phyloP scores from a whole-genome alignment of 1,140 invertebrate species.

The Phenacoccus solenopsis region DNA sequence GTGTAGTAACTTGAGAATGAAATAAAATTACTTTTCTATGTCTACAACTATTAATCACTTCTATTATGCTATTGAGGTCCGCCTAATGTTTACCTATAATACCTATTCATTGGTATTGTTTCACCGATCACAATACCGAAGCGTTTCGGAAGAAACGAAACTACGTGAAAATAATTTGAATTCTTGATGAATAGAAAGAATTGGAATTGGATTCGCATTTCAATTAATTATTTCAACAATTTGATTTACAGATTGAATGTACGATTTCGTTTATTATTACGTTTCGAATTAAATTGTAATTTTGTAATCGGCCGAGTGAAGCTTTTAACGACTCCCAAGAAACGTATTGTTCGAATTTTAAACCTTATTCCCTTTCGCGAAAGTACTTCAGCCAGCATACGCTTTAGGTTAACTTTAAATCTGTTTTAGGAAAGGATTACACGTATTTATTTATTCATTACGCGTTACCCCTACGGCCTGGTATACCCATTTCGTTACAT shows the following conservation, averaged over 20 bases:
- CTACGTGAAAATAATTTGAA: background rate
- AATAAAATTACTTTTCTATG: too few relatives aligned
- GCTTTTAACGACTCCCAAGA: conserved; percentile 12
- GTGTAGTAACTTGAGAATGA: too few relatives aligned
- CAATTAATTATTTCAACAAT: background rate
- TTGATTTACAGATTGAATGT: background rate
- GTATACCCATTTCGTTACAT: too few relatives aligned
- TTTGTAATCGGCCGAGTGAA: background rate
- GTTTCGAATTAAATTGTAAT: background rate
- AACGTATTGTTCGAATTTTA: conserved; percentile 14
- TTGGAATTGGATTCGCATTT: background rate
- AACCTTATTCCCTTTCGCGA: background rate
- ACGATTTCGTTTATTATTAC: background rate
- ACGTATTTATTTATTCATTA: conserved; percentile 7
- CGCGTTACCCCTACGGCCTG: too few relatives aligned
- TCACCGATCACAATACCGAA: too few relatives aligned
- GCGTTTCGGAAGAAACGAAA: too few relatives aligned
- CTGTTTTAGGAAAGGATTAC: background rate
- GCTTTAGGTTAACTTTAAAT: background rate
- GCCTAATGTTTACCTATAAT: too few relatives aligned
- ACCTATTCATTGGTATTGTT: too few relatives aligned
- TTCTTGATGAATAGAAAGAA: background rate
- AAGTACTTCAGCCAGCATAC: background rate
- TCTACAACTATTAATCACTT: too few relatives aligned
- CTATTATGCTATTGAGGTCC: too few relatives aligned